A percentile compares a stretch with the other conserved stretches of the same genome.
Conservation (phyloP, 2,888 invertebrate genomes). For the Ceraclea dissimilis region DNA sequence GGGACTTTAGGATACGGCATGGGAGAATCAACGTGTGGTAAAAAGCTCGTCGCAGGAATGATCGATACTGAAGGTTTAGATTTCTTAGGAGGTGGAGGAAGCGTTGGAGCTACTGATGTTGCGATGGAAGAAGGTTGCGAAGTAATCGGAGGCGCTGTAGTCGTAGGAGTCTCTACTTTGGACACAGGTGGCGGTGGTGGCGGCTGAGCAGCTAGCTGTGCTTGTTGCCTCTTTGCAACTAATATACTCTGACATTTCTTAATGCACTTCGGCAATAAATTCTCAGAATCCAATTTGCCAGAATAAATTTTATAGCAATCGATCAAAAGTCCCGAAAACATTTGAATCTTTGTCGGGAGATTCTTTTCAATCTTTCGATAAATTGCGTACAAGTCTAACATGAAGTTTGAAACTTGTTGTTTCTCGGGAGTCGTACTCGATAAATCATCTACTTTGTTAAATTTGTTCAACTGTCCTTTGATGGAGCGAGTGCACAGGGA, state of each 20-base stretch:
- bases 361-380: slow-evolving; percentile 64
- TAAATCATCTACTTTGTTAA: slow-evolving; percentile 42
- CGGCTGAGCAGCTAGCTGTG: slow-evolving; percentile 37
- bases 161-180: slow-evolving; percentile 22
- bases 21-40: slow-evolving; percentile 20
- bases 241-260: slow-evolving; percentile 63
- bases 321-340: slow-evolving; percentile 56
- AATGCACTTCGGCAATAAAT: slow-evolving; percentile 58
- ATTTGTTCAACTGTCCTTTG: slow-evolving; percentile 53
- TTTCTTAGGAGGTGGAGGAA: slow-evolving; percentile 10
- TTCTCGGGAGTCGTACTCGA: slow-evolving; percentile 44
- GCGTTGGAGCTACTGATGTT: neutral
- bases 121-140: neutral
- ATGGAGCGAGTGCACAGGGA: slow-evolving; percentile 64
- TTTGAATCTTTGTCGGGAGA: slow-evolving; percentile 47
- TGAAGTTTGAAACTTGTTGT: slow-evolving; percentile 43
- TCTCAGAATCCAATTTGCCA: slow-evolving; percentile 52
- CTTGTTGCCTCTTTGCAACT: slow-evolving; percentile 49
- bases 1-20: slow-evolving; percentile 9
- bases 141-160: slow-evolving; percentile 23
- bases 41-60: slow-evolving; percentile 30
- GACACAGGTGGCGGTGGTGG: neutral
- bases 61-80: slow-evolving; percentile 42
- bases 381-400: slow-evolving; percentile 56
- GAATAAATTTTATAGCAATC: slow-evolving; percentile 64